Evolutionary conservation across 2,888 invertebrate genomes (phyloP).

Genomic region (Bruchidius siliquastri): DNA sequence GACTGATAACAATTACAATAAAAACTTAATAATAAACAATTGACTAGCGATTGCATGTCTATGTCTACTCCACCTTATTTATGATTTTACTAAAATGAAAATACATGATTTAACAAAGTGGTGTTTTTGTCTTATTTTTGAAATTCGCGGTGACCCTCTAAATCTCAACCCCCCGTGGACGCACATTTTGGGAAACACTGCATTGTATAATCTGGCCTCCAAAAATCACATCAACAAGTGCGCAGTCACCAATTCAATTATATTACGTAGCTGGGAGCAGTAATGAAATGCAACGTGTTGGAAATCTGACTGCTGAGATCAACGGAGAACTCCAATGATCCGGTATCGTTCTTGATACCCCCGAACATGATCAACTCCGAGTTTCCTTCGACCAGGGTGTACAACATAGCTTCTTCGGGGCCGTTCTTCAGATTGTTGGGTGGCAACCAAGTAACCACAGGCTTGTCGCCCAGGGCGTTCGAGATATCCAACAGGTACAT

Average conservation of each 20-base stretch:
- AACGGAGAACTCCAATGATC: constrained; percentile 49
- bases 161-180: too few relatives aligned
- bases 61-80: too few relatives aligned
- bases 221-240: neutral
- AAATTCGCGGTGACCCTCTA: too few relatives aligned
- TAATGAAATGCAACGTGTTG: constrained; percentile 72
- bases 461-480: constrained; percentile 61
- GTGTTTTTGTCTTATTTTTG: too few relatives aligned
- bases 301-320: constrained; percentile 65
- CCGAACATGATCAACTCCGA: constrained; percentile 94
- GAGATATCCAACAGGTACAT: constrained; percentile 85
- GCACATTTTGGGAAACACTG: too few relatives aligned
- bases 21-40: too few relatives aligned
- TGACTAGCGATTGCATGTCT: too few relatives aligned
- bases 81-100: too few relatives aligned
- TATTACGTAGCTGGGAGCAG: constrained; percentile 66
- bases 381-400: constrained; percentile 82
- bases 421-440: constrained; percentile 53
- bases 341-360: constrained; percentile 81
- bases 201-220: neutral
- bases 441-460: constrained; percentile 65
- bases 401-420: constrained; percentile 87
- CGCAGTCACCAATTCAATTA: constrained; percentile 37
- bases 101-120: too few relatives aligned
- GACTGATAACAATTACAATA: too few relatives aligned